Evolutionary conservation across 1,140 invertebrate species (phyloP).

Genomic region (Ostrea edulis): DNA sequence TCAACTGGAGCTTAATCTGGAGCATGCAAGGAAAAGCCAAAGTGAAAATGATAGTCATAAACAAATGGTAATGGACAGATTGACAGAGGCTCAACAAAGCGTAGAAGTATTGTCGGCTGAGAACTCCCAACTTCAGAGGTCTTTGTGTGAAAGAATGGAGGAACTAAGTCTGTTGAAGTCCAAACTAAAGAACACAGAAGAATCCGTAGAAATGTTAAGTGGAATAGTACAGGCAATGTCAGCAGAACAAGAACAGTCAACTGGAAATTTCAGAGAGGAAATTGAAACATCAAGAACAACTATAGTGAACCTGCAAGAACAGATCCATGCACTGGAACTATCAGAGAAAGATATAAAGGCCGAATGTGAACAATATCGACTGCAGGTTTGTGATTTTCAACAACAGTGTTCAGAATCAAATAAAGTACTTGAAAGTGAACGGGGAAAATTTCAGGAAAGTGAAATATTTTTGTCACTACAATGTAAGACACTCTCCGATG

Average conservation of each 20-base stretch:
- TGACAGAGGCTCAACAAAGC: not conserved
- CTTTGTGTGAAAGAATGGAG: not conserved
- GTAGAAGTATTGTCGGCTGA: not conserved
- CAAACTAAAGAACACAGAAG: not conserved
- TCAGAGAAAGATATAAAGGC: not conserved
- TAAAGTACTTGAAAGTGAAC: not conserved
- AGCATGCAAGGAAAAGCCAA: not conserved
- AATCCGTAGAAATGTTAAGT: constrained; percentile 23
- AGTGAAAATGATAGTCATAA: not conserved
- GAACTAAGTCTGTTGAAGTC: not conserved
- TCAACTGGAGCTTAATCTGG: not conserved
- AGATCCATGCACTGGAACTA: not conserved
- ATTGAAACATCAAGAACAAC: not conserved
- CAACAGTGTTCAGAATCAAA: not conserved
- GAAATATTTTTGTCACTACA: not conserved
- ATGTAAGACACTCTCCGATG: not conserved
- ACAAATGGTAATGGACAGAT: not conserved
- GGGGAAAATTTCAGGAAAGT: not conserved
- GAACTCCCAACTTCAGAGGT: not conserved
- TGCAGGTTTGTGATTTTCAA: not conserved
- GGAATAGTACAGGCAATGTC: not conserved
- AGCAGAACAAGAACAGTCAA: not conserved
- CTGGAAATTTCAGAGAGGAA: not conserved
- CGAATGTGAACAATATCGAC: not conserved
- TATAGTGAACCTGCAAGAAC: not conserved